Evolutionary conservation across 2,888 invertebrate genomes (phyloP), one percentile per base, ranked within the genome.

Genomic region (Cephonodes hylas): DNA sequence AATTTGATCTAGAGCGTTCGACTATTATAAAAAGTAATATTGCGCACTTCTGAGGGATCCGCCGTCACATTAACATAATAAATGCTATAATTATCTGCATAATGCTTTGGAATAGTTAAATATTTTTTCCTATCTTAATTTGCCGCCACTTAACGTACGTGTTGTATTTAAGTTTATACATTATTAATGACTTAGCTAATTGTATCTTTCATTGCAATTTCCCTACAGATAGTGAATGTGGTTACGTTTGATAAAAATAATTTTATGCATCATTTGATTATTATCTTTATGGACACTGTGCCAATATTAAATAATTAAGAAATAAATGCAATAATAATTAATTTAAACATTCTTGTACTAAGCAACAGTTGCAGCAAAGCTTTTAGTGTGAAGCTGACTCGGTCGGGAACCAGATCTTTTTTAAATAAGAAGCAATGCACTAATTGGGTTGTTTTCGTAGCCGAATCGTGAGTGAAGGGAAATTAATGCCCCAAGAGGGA

Each of bases 401-500:
- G 67, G 70, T 31, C 42, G 59, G 69, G 71, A 71, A 75, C 67
- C 70, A 69, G 74, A 76, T 72, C 66, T 71, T 67, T 72, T 74
- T 75, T n/a, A 79, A 84, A 79, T 81, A 77, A 79, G 80, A 84
- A 84, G 82, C 83, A 85, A 88, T 86, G 83, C 81, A 84, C 84
- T 87, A 89, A 88, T 89, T 89, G 85, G 83, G 72, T 73, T 85
- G 85, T 88, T 89, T 84, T 74, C 78, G 77, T 76, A 72, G 70
- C 73, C 67, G 79, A 82, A 86, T 87, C 75, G 82, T 73, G 82
- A 82, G 77, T 84, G 86, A 88, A 84, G 86, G 88, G 83, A 85
- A 88, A 89, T 87, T 84, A 89, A 88, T 89, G 84, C 85, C 81
- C 70, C 80, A 68, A 77, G 85, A 83, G 86, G 84, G 87, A 90